phyloP scores from a whole-genome alignment of 2,888 invertebrate genomes.

The Drosophila anceps region DNA sequence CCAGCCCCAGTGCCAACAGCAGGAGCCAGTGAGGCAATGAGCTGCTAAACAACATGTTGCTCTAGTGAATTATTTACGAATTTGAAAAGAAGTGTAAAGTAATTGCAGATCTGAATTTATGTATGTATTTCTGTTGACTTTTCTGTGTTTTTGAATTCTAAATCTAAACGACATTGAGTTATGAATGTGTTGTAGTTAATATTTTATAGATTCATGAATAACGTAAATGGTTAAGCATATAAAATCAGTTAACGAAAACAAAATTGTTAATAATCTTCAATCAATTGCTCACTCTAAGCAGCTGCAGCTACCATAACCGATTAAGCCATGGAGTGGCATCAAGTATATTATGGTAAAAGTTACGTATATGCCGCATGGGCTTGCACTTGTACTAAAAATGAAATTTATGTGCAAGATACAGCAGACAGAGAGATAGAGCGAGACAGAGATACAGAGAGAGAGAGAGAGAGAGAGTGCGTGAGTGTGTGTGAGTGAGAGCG shows the following conservation, averaged over 20 bases:
- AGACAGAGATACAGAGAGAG: neutral
- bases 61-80: neutral
- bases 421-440: neutral
- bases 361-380: constrained; percentile 61
- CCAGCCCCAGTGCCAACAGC: neutral
- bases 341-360: constrained; percentile 40
- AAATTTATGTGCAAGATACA: constrained; percentile 63
- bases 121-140: neutral
- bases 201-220: neutral
- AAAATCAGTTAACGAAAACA: neutral
- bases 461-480: neutral
- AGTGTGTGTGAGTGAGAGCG: constrained; percentile 6
- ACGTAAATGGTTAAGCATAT: neutral
- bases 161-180: neutral
- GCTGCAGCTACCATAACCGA: constrained; percentile 2
- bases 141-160: neutral
- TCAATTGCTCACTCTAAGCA: neutral
- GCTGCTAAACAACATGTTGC: neutral
- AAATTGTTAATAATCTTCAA: neutral
- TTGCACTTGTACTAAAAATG: constrained; percentile 56
- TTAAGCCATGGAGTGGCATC: neutral
- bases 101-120: neutral
- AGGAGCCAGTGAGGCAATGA: neutral
- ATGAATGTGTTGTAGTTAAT: neutral
- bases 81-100: neutral